A percentile compares a stretch with the other conserved stretches of the same genome.
These are phyloP conservation scores for Epiblema foenella DNA, from an alignment of 2,888 invertebrate species.

Conservation along the genomic window DNA sequence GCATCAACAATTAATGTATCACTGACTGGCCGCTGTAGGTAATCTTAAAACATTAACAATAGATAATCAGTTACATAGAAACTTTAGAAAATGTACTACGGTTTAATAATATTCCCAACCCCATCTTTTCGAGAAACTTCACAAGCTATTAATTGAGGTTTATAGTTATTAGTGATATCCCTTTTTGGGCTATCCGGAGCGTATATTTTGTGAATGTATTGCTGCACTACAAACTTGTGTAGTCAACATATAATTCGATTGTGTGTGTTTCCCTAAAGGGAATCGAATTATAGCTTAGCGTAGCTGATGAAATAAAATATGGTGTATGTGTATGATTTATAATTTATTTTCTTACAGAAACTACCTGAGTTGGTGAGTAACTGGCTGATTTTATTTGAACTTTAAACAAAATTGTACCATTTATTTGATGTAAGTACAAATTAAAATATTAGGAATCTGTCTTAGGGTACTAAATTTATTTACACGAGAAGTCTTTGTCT, in stretches of 20 bases:
- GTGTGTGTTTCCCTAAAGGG: neutral
- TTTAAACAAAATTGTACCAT: slow-evolving; percentile 56
- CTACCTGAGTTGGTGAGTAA: slow-evolving; percentile 59
- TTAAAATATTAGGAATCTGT: slow-evolving; percentile 82
- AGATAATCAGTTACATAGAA: too few species aligned
- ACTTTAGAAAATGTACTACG: too few species aligned
- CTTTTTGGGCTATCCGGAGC: neutral
- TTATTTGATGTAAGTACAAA: slow-evolving; percentile 56
- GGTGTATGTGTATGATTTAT: slow-evolving; percentile 31
- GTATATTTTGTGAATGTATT: too few species aligned
- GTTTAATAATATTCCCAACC: too few species aligned
- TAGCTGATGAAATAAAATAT: slow-evolving; percentile 20
- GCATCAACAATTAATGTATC: too few species aligned
- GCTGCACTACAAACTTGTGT: neutral
- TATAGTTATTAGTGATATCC: neutral
- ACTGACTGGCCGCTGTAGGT: too few species aligned
- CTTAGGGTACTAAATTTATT: slow-evolving; percentile 74
- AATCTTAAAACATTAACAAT: too few species aligned
- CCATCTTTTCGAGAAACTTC: too few species aligned
- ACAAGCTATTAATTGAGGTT: neutral
- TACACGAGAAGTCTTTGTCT: slow-evolving; percentile 80
- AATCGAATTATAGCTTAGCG: neutral
- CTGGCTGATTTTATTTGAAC: slow-evolving; percentile 55
- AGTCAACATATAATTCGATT: neutral
- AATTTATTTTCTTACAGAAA: slow-evolving; percentile 62